Percentiles rank a stretch among this genome's conserved stretches.
These are phyloP conservation scores for Trachelus stipa DNA, from an alignment of 2,888 invertebrate genomes.

Conservation along the genomic window DNA sequence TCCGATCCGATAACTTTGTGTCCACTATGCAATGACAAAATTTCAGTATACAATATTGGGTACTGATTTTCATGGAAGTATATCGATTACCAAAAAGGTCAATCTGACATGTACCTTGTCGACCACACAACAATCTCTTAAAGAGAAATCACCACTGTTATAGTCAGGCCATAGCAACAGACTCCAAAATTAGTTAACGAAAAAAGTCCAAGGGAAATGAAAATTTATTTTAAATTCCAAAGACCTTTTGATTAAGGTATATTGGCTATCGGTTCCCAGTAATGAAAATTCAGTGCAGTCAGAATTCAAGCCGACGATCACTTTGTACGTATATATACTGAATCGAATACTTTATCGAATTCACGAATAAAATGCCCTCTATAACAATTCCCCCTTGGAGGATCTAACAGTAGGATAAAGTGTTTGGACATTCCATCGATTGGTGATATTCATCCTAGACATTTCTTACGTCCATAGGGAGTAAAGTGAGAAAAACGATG, in stretches of 20 bases:
- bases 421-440: background rate
- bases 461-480: background rate
- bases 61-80: background rate
- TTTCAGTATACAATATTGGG: background rate
- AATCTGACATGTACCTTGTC: background rate
- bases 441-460: background rate
- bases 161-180: too few relatives aligned
- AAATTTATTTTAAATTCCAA: slow-evolving; percentile 13
- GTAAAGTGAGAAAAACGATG: slow-evolving; percentile 15
- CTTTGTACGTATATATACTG: background rate
- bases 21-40: background rate
- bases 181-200: too few relatives aligned
- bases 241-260: slow-evolving; percentile 8
- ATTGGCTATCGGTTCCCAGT: background rate
- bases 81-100: background rate
- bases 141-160: too few relatives aligned
- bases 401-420: background rate
- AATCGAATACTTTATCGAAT: background rate
- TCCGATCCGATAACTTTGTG: background rate
- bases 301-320: background rate
- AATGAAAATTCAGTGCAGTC: background rate
- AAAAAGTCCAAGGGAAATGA: background rate
- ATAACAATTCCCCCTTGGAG: background rate
- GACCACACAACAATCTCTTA: background rate
- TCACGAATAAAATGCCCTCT: background rate